Percentiles rank a stretch among this genome's conserved stretches.
phyloP scores from a whole-genome alignment of 1,140 invertebrate species.

The Drosophila burlai region DNA sequence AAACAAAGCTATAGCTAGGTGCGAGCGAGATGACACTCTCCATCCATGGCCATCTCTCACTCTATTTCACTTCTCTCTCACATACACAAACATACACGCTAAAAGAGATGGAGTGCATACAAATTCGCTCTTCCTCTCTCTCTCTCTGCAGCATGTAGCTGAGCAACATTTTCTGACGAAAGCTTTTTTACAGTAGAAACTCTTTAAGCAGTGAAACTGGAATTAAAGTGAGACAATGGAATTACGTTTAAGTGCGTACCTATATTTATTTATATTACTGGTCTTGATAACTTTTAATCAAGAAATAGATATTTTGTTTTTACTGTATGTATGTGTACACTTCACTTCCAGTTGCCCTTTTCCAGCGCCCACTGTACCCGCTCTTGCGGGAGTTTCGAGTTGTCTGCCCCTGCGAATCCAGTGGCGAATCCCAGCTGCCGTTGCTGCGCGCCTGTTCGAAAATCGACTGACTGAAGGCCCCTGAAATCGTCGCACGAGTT shows the following conservation, averaged over 20 bases:
- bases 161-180: constrained; percentile 21
- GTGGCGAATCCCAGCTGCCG: not conserved
- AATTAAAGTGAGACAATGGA: not conserved
- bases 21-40: not conserved
- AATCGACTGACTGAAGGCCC: constrained; percentile 84
- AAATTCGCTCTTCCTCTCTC: constrained; percentile 5
- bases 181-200: constrained; percentile 15
- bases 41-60: constrained; percentile 28
- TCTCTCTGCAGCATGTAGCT: constrained; percentile 36
- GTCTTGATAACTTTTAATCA: not conserved
- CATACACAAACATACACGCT: too few relatives aligned
- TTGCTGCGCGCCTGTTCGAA: constrained; percentile 71
- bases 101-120: too few relatives aligned
- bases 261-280: too few relatives aligned
- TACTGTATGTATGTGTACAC: not conserved
- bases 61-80: constrained; percentile 5
- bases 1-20: too few relatives aligned
- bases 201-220: not conserved
- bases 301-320: not conserved
- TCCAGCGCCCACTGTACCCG: constrained; percentile 22
- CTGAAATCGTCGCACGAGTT: constrained; percentile 69
- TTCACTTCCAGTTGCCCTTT: not conserved
- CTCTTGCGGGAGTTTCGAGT: constrained; percentile 51
- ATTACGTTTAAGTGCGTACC: not conserved
- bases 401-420: constrained; percentile 3